These are phyloP conservation scores for Latrodectus geometricus DNA, from an alignment of 1,140 invertebrate genomes.

Conservation along the genomic window DNA sequence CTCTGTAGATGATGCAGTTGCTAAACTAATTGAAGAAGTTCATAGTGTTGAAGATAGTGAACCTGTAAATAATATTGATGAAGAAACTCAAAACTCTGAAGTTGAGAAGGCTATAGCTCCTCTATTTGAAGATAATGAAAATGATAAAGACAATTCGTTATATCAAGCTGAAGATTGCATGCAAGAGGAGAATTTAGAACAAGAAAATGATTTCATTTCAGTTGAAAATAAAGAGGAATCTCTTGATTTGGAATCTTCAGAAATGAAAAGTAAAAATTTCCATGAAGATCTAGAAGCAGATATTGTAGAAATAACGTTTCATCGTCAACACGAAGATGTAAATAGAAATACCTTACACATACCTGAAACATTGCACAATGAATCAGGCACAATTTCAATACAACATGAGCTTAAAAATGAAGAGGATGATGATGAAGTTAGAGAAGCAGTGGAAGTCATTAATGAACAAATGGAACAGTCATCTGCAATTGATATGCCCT, in stretches of 20 bases:
- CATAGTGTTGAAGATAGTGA: not conserved
- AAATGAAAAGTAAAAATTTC: constrained; percentile 12
- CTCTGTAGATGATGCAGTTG: not conserved
- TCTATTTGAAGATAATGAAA: constrained; percentile 16
- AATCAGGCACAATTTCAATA: constrained; percentile 6
- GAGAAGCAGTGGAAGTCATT: constrained; percentile 51
- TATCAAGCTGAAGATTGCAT: constrained; percentile 1
- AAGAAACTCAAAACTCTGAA: not conserved
- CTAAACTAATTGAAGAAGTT: not conserved
- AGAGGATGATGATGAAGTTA: constrained; percentile 51
- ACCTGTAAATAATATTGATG: not conserved
- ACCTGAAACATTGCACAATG: constrained; percentile 3
- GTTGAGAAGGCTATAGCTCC: constrained; percentile 45
- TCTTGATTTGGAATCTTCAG: not conserved
- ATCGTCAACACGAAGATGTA: not conserved
- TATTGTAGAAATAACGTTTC: constrained; percentile 15
- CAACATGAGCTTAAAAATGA: constrained; percentile 56
- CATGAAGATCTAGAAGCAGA: not conserved
- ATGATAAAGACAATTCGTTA: constrained; percentile 1
- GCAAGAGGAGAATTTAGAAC: not conserved
- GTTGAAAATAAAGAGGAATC: constrained; percentile 15
- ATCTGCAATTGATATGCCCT: constrained; percentile 42
- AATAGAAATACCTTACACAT: constrained; percentile 23
- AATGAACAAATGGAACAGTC: constrained; percentile 57
- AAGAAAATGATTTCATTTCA: constrained; percentile 11